Percentiles rank a stretch among this genome's conserved stretches.
These are phyloP conservation scores for Miniopterus natalensis DNA, from an alignment of 2,113 vertebrate genomes.

Conservation along the genomic window DNA sequence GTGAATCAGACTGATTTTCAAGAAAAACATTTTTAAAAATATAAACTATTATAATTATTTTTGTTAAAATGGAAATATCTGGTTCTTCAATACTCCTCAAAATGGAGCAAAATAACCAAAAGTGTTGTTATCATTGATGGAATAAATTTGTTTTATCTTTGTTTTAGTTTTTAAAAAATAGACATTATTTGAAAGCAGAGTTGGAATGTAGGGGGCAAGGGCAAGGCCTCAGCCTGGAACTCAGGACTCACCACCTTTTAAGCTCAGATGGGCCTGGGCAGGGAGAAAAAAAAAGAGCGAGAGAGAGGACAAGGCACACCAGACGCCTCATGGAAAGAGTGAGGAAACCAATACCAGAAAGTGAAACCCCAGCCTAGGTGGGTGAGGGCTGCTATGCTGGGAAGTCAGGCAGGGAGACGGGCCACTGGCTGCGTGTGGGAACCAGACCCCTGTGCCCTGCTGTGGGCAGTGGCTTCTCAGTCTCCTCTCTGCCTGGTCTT, in stretches of 20 bases:
- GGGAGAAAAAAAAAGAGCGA: not conserved
- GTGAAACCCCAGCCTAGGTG: conserved; percentile 15
- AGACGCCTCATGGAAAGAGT: conserved; percentile 68
- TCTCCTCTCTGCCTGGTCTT: conserved; percentile 58
- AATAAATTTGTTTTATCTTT: not conserved
- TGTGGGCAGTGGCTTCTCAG: conserved; percentile 21
- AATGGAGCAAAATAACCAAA: conserved; percentile 24
- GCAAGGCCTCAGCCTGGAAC: not conserved
- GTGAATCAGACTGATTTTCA: not conserved
- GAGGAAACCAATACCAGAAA: conserved; percentile 68
- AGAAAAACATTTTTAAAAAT: not conserved
- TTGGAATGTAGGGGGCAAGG: not conserved
- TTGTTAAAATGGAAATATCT: not conserved
- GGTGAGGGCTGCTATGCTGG: not conserved
- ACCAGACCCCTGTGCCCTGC: conserved; percentile 47
- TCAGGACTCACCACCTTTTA: not conserved
- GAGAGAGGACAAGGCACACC: not conserved
- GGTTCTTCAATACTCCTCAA: not conserved
- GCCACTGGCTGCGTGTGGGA: conserved; percentile 20
- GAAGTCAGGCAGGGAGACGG: not conserved
- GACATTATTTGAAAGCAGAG: not conserved
- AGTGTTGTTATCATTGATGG: not conserved
- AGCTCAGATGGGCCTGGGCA: not conserved
- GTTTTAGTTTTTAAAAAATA: conserved; percentile 35
- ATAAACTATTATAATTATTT: not conserved